Evolutionary conservation across 2,797 vertebrate species (phyloP), one percentile per base, ranked within the genome.

Genomic region (Syndactyla subalaris): DNA sequence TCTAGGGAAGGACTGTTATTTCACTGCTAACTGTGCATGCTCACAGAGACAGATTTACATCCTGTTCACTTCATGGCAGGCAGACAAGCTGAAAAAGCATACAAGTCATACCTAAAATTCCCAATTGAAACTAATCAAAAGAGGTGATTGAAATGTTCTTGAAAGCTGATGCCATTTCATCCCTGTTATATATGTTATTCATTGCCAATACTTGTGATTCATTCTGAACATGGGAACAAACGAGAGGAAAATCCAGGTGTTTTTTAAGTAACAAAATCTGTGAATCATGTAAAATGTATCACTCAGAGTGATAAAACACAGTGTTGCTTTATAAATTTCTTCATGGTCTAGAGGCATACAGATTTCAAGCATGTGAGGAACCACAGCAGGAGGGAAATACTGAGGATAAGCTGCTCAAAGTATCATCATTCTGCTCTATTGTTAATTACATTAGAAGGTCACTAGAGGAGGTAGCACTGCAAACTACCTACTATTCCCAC

Each of bases 381-480:
- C 39, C 36, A 73, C 20, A 61, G 26, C 1, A 62, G n/a, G 48
- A 70, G 27, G 48, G 52, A 78, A 92, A 79, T 59, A 73, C 26
- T 59, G 29, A 43, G 32, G 21, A 34, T 85, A 85, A 75, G 57
- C 34, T 75, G 41, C 66, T 62, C 4, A 7, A 74, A 72, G 22
- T 43, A 66, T 49, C 14, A 41, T 32, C 1, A 2, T 75, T 49
- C 54, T 54, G 30, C 68, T 75, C 10, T 51, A 65, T 45, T 43
- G 49, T 72, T 95, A 92, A 91, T 93, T 85, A 89, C 41, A 74
- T n/a, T 57, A 73, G 43, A 76, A 82, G 48, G 71, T 85, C 65
- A 61, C 66, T 55, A 71, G 22, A 58, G 89, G 65, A 85, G 36
- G 41, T 14, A 94, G 29, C 54, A 45, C 5, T 63, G 49, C 43